These are phyloP conservation scores for Schizaphis graminum DNA, from an alignment of 2,888 invertebrate genomes.

Conservation along the genomic window DNA sequence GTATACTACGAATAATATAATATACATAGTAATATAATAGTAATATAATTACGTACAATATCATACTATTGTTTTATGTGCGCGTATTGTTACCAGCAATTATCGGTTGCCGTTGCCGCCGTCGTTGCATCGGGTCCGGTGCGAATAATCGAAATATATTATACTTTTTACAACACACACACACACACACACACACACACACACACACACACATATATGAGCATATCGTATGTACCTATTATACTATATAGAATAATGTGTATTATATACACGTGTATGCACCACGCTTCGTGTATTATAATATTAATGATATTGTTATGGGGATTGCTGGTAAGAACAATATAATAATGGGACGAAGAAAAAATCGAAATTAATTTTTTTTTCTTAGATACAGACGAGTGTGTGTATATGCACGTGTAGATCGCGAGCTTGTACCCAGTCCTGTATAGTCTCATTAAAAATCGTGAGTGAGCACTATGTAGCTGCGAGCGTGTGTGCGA, in stretches of 20 bases:
- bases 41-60: not conserved
- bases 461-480: slow-evolving; percentile 52
- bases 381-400: slow-evolving; percentile 8
- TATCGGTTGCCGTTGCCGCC: not conserved
- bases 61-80: not conserved
- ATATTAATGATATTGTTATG: slow-evolving; percentile 2
- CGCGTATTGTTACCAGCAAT: slow-evolving; percentile 43
- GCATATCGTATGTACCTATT: not conserved
- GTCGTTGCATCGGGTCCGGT: not conserved
- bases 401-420: not conserved
- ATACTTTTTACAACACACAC: not conserved
- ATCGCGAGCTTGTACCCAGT: not conserved
- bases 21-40: not conserved
- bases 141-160: slow-evolving; percentile 35
- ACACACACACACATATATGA: not conserved
- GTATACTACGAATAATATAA: not conserved
- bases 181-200: not conserved
- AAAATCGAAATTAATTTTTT: slow-evolving; percentile 39
- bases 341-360: not conserved
- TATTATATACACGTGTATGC: not conserved
- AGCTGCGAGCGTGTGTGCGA: not conserved
- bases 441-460: slow-evolving; percentile 56
- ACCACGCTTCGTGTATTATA: not conserved
- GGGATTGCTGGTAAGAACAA: not conserved
- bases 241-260: not conserved